A percentile compares a stretch with the other conserved stretches of the same genome.
Conservation (phyloP, 2,113 vertebrate species). For the Bubo blakistoni region DNA sequence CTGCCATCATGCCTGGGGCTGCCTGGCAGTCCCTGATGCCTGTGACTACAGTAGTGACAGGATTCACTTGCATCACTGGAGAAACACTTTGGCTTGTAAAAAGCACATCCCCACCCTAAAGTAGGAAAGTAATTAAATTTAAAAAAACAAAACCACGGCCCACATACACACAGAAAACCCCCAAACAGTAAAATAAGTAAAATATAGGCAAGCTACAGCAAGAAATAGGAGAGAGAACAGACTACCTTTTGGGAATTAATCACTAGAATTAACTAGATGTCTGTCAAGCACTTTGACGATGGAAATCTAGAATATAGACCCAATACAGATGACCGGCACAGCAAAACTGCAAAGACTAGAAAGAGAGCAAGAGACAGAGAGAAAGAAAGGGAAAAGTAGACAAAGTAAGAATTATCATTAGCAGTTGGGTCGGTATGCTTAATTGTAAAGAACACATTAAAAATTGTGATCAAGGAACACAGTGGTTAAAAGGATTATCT, state of each 20-base stretch:
- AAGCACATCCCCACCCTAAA: neutral
- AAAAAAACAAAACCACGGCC: neutral
- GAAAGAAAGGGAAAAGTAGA: conserved; percentile 1
- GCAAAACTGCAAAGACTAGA: conserved; percentile 52
- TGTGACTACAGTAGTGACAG: neutral
- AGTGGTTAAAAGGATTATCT: neutral
- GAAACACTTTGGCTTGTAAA: neutral
- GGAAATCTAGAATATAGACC: conserved; percentile 46
- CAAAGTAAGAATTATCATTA: conserved; percentile 29
- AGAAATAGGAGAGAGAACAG: conserved; percentile 40
- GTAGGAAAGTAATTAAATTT: neutral
- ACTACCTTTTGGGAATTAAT: conserved; percentile 53
- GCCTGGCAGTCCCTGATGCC: neutral
- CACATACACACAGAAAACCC: neutral
- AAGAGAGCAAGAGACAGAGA: neutral
- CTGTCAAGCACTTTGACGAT: conserved; percentile 22
- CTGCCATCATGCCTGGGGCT: neutral
- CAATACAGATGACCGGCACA: conserved; percentile 30
- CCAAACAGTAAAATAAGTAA: neutral
- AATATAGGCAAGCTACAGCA: neutral
- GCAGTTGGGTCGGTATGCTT: neutral
- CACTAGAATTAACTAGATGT: conserved; percentile 57
- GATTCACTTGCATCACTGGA: neutral
- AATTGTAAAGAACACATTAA: neutral
- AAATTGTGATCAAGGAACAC: neutral